A percentile compares a stretch with the other conserved stretches of the same genome.
Evolutionary conservation across 2,797 vertebrate genomes (phyloP).

Genomic region (Lindbergichthys nudifrons): DNA sequence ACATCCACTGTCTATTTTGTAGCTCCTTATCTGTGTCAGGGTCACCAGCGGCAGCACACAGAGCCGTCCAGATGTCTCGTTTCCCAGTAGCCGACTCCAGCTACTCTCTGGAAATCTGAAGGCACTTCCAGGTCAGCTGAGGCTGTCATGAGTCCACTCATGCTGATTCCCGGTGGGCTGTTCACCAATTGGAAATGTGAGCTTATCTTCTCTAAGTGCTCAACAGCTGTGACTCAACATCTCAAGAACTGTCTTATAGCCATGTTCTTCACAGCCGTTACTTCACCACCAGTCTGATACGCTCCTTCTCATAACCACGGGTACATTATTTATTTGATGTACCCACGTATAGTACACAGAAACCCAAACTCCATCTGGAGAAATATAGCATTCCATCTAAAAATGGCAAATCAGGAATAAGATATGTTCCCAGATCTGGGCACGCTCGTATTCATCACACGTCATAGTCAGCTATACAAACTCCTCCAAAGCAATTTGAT

Average conservation of each 20-base stretch:
- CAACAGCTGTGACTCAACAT: neutral
- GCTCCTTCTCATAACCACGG: neutral
- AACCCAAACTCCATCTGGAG: slow-evolving; percentile 6
- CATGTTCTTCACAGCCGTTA: neutral
- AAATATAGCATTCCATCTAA: slow-evolving; percentile 9
- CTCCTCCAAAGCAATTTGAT: neutral
- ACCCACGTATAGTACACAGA: neutral
- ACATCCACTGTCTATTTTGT: slow-evolving; percentile 37
- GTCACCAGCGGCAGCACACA: slow-evolving; percentile 28
- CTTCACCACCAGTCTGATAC: neutral
- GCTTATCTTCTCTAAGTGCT: neutral
- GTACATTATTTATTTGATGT: neutral
- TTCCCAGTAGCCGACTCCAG: slow-evolving; percentile 33
- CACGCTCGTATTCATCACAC: too few species aligned
- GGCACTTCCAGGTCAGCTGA: slow-evolving; percentile 9
- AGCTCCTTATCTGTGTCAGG: slow-evolving; percentile 53
- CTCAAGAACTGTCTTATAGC: neutral
- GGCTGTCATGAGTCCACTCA: slow-evolving; percentile 15
- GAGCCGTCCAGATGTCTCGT: slow-evolving; percentile 32
- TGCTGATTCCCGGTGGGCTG: neutral
- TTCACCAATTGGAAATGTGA: slow-evolving; percentile 9
- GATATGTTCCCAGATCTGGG: neutral
- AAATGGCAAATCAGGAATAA: slow-evolving; percentile 12
- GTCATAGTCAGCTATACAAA: neutral
- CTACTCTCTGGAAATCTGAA: slow-evolving; percentile 32